phyloP scores from a whole-genome alignment of 1,140 invertebrate genomes.

The Drosophila kanapiae region DNA sequence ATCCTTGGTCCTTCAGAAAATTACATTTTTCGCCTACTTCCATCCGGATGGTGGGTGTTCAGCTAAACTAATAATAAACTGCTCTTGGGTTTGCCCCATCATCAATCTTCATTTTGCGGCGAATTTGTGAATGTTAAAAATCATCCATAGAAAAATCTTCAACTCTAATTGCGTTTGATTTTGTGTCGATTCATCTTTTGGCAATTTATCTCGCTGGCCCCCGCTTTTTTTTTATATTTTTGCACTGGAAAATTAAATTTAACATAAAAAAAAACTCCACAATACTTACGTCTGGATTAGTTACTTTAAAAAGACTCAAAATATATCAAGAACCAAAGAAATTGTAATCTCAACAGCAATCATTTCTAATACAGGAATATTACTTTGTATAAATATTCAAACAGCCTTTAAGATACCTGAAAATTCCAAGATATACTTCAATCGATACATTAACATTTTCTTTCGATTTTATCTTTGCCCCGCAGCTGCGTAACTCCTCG shows the following conservation, averaged over 20 bases:
- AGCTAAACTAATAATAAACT: slow-evolving; percentile 73
- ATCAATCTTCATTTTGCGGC: slow-evolving; percentile 75
- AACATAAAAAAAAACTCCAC: too few species aligned
- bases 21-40: slow-evolving; percentile 53
- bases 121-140: slow-evolving; percentile 49
- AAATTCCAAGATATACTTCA: not conserved
- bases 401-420: not conserved
- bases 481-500: slow-evolving; percentile 89
- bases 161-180: slow-evolving; percentile 74
- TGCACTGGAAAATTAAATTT: not conserved
- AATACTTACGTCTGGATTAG: too few species aligned
- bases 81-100: slow-evolving; percentile 20
- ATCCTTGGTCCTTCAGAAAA: slow-evolving; percentile 46
- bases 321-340: too few species aligned
- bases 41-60: not conserved
- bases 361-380: too few species aligned
- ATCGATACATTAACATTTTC: not conserved
- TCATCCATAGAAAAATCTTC: slow-evolving; percentile 59
- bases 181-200: slow-evolving; percentile 62
- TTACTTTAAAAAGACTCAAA: too few species aligned
- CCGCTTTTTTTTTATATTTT: too few species aligned
- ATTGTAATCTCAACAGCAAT: too few species aligned
- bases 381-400: too few species aligned
- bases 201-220: slow-evolving; percentile 54
- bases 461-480: slow-evolving; percentile 53